Evolutionary conservation across 2,888 invertebrate genomes (phyloP), one percentile per base, ranked within the genome.

Genomic region (Megamerina dolium): DNA sequence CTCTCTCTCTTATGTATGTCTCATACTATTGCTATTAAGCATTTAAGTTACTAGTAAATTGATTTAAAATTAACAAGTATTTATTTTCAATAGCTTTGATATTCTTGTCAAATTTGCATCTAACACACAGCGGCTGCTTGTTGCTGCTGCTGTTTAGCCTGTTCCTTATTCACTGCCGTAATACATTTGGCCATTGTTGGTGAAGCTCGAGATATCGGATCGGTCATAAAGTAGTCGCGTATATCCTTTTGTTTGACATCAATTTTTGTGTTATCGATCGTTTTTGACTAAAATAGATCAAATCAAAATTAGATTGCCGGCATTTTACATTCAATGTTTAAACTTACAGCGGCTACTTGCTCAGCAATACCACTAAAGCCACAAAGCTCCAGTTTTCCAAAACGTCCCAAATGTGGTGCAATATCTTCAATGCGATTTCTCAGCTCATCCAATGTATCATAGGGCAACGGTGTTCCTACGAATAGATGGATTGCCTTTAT

Each of bases 111-210:
- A n/a, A n/a, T n/a, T n/a, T n/a, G n/a, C n/a, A n/a, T n/a, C n/a
- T n/a, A n/a, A n/a, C n/a, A n/a, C n/a, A n/a, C n/a, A n/a, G n/a
- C n/a, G n/a, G n/a, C n/a, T n/a, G n/a, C n/a, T n/a, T n/a, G n/a
- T n/a, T n/a, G n/a, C n/a, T 57, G 59, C 4, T 43, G 31, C 27
- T 45, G 42, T 32, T 54, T 54, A 2, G 45, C 48, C 52, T 61
- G 63, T 41, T 71, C 64, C 68, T 90, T 90, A 55, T 81, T 75
- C 3, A 85, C 90, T 12, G 96, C 95, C 61, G 90, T 85, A 53
- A 96, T 85, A 73, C 96, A 97, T 73, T 95, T 95, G 37, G 97
- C 95, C 99, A 99, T 99, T 37, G 96, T 97, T 50, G 89, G 87
- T 4, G 97, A 99, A 21, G 97, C 93, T 64, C 97, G 80, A 53